Conservation (phyloP, 2,113 vertebrate genomes). For the Dryoscopus gambensis region DNA sequence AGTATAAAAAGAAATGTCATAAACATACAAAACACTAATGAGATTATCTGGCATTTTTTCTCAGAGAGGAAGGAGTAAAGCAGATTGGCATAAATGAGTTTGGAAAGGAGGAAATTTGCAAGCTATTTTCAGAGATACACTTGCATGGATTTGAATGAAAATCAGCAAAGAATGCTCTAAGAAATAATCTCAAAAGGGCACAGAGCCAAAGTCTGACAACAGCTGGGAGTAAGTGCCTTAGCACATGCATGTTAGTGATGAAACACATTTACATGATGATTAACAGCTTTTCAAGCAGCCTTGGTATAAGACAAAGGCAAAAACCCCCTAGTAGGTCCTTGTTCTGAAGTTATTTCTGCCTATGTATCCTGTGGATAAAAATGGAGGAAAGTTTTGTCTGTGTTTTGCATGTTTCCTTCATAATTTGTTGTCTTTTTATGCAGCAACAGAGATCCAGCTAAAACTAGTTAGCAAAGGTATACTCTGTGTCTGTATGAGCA, state of each 20-base stretch:
- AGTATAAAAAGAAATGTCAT: neutral
- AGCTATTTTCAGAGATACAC: slow-evolving; percentile 41
- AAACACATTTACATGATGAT: neutral
- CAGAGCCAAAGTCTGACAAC: neutral
- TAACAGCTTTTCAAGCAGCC: slow-evolving; percentile 2
- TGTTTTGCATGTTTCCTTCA: neutral
- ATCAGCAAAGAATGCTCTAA: slow-evolving; percentile 26
- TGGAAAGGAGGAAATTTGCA: slow-evolving; percentile 44
- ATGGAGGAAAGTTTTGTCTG: neutral
- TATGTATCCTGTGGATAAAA: neutral
- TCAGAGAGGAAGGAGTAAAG: slow-evolving; percentile 35
- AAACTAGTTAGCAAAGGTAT: neutral
- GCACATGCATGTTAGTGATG: neutral
- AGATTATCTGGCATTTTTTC: slow-evolving; percentile 16
- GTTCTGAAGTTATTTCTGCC: neutral
- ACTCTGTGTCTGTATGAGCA: neutral
- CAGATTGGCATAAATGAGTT: slow-evolving; percentile 36
- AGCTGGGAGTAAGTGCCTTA: slow-evolving; percentile 1
- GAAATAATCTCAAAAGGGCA: slow-evolving; percentile 5
- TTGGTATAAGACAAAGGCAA: neutral
- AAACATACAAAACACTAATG: slow-evolving; percentile 50
- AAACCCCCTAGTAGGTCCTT: neutral
- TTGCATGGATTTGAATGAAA: slow-evolving; percentile 56
- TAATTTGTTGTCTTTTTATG: neutral
- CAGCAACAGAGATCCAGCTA: neutral